Evolutionary conservation across 1,140 invertebrate species (phyloP).

Genomic region (Drosophila tsacasi): DNA sequence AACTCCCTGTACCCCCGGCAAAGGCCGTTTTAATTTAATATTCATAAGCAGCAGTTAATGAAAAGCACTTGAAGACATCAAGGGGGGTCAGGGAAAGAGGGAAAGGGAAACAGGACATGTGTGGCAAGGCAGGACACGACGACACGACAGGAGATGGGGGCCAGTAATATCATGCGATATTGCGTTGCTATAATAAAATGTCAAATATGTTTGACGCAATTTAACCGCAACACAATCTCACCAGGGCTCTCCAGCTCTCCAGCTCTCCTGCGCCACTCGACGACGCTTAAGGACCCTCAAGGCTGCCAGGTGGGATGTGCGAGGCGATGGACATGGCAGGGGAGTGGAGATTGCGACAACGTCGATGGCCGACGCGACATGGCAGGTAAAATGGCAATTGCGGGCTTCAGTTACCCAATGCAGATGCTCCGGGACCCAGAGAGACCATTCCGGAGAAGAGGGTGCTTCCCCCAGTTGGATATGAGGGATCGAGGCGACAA

Average conservation of each 20-base stretch:
- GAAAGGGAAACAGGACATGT: slow-evolving; percentile 6
- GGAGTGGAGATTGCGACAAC: slow-evolving; percentile 17
- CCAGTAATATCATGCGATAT: slow-evolving; percentile 40
- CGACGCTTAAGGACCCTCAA: slow-evolving; percentile 75
- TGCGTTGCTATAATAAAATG: slow-evolving; percentile 75
- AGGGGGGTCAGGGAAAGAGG: slow-evolving; percentile 10
- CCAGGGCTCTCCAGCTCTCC: slow-evolving; percentile 10
- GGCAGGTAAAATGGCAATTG: slow-evolving; percentile 72
- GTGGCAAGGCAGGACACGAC: not conserved
- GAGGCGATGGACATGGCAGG: slow-evolving; percentile 34
- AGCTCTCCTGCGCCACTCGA: slow-evolving; percentile 52
- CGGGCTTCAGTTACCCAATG: slow-evolving; percentile 44
- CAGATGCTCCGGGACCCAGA: slow-evolving; percentile 22
- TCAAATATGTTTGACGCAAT: slow-evolving; percentile 83
- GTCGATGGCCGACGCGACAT: slow-evolving; percentile 40
- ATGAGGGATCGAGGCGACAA: not conserved
- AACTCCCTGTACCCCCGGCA: not conserved
- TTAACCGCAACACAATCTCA: slow-evolving; percentile 78
- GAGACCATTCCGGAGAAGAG: not conserved
- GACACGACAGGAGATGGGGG: not conserved
- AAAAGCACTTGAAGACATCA: slow-evolving; percentile 75
- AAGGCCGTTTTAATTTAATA: slow-evolving; percentile 76
- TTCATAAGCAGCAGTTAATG: slow-evolving; percentile 82
- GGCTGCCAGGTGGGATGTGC: slow-evolving; percentile 51
- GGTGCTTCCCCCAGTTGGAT: slow-evolving; percentile 1